Evolutionary conservation across 2,888 invertebrate species (phyloP), one percentile per base, ranked within the genome.

Genomic region (Nomada fabriciana): DNA sequence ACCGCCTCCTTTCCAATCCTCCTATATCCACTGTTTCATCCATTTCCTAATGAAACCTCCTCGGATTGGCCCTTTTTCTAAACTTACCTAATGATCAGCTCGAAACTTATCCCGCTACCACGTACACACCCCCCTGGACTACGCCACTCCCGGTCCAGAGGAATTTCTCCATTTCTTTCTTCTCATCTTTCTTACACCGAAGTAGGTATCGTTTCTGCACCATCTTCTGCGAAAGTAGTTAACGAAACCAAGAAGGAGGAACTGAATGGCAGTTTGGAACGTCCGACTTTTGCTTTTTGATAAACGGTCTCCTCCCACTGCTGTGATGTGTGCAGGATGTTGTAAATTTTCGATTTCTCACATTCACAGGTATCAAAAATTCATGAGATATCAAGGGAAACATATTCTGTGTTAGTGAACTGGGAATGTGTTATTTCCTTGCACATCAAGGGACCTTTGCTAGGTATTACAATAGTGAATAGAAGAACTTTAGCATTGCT

Each of bases 31-130:
- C 92, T 92, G 91, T 92, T 92, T 90, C 92, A 90, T 92, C 92
- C 92, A 92, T 92, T 92, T 92, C 91, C 91, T 92, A 92, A 92
- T 92, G 92, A 92, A 91, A 91, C 91, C 91, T 82, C 72, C 87
- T 88, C 89, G 83, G 86, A 90, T 88, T 89, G 88, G 89, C 88
- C 89, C 89, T 91, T 91, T 92, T 91, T 92, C 90, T 91, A 90
- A 91, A 90, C 90, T 90, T 88, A 88, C 88, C 89, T 90, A 90
- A 90, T 91, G 90, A 91, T 91, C 88, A 86, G 79, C 85, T 84
- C 86, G 88, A 86, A 89, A 88, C 88, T 89, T 89, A 89, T 83
- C 83, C 89, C 71, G 75, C 76, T 81, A 63, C 80, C 85, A 74
- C 79, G 85, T 77, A 72, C 65, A 80, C 60, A 70, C 79, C 77